Conservation (phyloP, 2,888 invertebrate genomes). For the Punctoribates punctum region DNA sequence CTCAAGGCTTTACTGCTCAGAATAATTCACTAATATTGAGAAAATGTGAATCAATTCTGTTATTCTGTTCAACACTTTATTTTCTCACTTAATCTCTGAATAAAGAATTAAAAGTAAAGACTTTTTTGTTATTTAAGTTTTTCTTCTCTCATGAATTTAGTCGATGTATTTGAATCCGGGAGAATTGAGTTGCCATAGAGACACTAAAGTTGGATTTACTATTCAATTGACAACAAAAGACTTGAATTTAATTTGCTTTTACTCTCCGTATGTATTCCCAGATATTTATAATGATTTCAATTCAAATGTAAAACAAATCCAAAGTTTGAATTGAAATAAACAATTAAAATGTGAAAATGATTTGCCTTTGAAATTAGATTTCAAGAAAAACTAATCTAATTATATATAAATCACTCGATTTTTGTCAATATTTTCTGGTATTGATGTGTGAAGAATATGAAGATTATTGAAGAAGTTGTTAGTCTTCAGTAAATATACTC, state of each 20-base stretch:
- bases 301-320: background rate
- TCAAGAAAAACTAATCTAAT: no score
- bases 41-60: background rate
- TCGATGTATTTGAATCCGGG: background rate
- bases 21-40: slow-evolving; percentile 52
- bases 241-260: slow-evolving; percentile 1
- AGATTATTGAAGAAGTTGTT: background rate
- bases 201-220: background rate
- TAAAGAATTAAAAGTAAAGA: background rate
- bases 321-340: background rate
- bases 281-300: background rate
- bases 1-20: slow-evolving; percentile 72
- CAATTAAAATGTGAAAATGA: background rate
- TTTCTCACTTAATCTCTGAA: background rate
- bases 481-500: background rate
- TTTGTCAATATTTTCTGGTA: background rate
- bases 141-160: background rate
- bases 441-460: background rate
- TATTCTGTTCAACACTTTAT: background rate
- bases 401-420: no score
- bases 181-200: background rate
- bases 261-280: background rate
- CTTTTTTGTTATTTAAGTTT: background rate
- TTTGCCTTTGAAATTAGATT: no score
- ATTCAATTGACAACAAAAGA: slow-evolving; percentile 1